phyloP scores from a whole-genome alignment of 2,113 vertebrate species.

The Cryptomyrus ogoouensis region DNA sequence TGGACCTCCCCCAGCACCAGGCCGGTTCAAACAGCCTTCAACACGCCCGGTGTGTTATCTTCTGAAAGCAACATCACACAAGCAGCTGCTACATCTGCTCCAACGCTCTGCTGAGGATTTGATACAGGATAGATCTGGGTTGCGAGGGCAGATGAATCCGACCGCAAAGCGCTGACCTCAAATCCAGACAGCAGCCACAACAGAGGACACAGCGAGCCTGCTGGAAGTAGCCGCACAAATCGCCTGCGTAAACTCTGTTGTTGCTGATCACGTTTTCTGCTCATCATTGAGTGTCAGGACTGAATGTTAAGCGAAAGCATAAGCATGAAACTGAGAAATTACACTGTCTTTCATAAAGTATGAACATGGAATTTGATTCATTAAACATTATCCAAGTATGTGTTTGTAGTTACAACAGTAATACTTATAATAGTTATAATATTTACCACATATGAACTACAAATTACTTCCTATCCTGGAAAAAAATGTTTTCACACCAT shows the following conservation, averaged over 20 bases:
- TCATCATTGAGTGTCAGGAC: background rate
- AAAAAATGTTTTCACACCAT: background rate
- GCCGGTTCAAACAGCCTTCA: constrained; percentile 30
- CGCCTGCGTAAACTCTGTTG: background rate
- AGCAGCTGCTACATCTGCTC: background rate
- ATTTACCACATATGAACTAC: background rate
- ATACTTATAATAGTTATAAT: background rate
- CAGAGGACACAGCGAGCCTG: background rate
- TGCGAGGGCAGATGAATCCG: background rate
- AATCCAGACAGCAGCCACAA: background rate
- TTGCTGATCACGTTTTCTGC: background rate
- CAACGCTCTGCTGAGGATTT: background rate
- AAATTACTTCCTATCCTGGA: background rate
- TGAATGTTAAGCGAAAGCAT: background rate
- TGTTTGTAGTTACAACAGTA: background rate
- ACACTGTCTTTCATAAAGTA: background rate
- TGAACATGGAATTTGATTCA: background rate
- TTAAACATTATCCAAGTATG: background rate
- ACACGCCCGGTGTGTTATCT: constrained; percentile 29
- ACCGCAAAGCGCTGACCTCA: background rate
- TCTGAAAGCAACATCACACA: constrained; percentile 27
- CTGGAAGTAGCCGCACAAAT: background rate
- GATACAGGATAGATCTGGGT: background rate
- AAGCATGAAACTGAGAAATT: background rate
- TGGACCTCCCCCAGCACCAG: constrained; percentile 40